These are phyloP conservation scores for Pterocles gutturalis DNA, from an alignment of 2,113 vertebrate species.

Conservation along the genomic window DNA sequence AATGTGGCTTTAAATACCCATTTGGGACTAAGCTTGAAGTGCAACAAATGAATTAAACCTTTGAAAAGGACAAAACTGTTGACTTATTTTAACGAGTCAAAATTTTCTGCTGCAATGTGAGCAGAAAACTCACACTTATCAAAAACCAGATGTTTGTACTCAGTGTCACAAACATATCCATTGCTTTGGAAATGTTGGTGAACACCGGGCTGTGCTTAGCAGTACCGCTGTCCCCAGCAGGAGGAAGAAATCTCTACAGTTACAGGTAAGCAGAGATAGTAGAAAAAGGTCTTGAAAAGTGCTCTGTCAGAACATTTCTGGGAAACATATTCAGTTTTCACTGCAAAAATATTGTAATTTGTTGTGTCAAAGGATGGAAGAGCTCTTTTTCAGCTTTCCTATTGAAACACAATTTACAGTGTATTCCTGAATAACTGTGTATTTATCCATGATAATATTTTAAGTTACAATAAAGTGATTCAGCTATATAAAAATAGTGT, in stretches of 20 bases:
- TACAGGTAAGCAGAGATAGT: background rate
- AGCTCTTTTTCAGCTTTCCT: background rate
- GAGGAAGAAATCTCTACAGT: background rate
- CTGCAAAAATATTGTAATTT: background rate
- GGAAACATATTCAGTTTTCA: background rate
- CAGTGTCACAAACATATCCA: background rate
- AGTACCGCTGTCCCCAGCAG: background rate
- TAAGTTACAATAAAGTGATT: background rate
- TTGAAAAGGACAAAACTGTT: slow-evolving; percentile 1
- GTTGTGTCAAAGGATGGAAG: background rate
- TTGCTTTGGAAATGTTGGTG: background rate
- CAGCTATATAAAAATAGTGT: background rate
- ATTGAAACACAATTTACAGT: background rate
- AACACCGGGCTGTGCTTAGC: background rate
- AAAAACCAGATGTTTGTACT: background rate
- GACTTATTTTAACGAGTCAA: background rate
- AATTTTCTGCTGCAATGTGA: background rate
- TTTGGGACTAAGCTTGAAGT: background rate
- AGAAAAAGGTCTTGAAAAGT: background rate
- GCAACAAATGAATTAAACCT: background rate
- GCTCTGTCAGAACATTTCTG: background rate
- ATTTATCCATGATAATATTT: background rate
- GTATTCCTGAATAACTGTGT: background rate
- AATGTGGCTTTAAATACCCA: background rate
- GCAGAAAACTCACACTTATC: background rate